Evolutionary conservation across 2,113 vertebrate species (phyloP), one percentile per base, ranked within the genome.

Genomic region (Eptesicus fuscus): DNA sequence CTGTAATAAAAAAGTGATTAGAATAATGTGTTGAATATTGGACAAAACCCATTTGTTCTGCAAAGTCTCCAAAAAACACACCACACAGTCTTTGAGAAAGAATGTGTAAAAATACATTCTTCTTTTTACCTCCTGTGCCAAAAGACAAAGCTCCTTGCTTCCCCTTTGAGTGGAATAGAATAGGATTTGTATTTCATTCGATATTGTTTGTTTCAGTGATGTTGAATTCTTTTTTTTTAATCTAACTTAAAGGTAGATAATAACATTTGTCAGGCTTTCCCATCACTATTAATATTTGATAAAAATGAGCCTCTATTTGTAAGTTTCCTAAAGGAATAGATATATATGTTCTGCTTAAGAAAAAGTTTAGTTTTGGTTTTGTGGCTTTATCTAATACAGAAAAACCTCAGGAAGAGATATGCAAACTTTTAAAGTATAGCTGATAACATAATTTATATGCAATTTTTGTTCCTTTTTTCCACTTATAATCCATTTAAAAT

Each of bases 41-140:
- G 74, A 83, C 51, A 97, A 88, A 97, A 92, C 7, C 40, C 11
- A 37, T 80, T 85, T 92, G n/a, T 94, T 51, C 51, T 5, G 49
- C 5, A 9, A 83, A 61, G 80, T 95, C 94, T 77, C 49, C 91
- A 93, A 90, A 42, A 73, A 28, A 61, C 59, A 61, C 59, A 61
- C 23, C 25, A 28, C 59, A 28, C 92, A 90, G 87, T 90, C 92
- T 96, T 95, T 95, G 23, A 91, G 88, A 94, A 97, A 96, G 87
- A 90, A 44, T 25, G 22, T 44, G 0, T 67, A 91, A 69, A 70
- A 90, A 73, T 78, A 8, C n/a, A 2, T 23, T 2, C 77, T 30
- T 76, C 80, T 96, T 77, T 88, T 61, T 40, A 56, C 32, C 79
- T 84, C 23, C 35, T 42, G 42, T 88, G 35, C 22, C 86, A 56